phyloP scores from a whole-genome alignment of 1,140 invertebrate species.

The Neodiprion virginianus region DNA sequence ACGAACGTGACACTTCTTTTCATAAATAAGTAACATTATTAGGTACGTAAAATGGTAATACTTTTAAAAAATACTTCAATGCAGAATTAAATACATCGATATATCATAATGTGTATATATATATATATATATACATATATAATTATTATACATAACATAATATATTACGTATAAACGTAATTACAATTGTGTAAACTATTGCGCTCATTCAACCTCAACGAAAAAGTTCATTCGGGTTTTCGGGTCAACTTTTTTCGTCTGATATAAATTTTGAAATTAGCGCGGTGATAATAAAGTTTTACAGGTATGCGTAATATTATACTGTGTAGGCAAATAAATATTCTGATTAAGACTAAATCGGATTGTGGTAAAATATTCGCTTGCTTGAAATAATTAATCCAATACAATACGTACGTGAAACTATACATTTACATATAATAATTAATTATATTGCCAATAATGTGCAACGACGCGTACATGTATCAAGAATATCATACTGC shows the following conservation, averaged over 20 bases:
- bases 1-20: too few relatives aligned
- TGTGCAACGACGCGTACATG: too few relatives aligned
- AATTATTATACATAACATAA: neutral
- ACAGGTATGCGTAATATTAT: neutral
- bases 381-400: too few relatives aligned
- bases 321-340: constrained; percentile 4
- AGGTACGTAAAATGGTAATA: constrained; percentile 1
- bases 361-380: neutral
- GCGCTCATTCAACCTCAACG: too few relatives aligned
- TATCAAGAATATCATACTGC: neutral
- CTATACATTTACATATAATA: neutral
- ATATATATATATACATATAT: neutral
- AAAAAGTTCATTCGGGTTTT: too few relatives aligned
- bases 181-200: too few relatives aligned
- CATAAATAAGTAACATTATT: neutral
- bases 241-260: too few relatives aligned
- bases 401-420: neutral
- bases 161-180: neutral
- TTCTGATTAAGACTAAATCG: constrained; percentile 3
- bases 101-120: neutral
- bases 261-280: too few relatives aligned
- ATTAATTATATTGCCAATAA: neutral
- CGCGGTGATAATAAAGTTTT: neutral
- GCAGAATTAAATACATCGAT: too few relatives aligned
- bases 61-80: neutral